Percentiles rank a stretch among this genome's conserved stretches.
phyloP scores from a whole-genome alignment of 2,888 invertebrate species.

The Dione vanillae region DNA sequence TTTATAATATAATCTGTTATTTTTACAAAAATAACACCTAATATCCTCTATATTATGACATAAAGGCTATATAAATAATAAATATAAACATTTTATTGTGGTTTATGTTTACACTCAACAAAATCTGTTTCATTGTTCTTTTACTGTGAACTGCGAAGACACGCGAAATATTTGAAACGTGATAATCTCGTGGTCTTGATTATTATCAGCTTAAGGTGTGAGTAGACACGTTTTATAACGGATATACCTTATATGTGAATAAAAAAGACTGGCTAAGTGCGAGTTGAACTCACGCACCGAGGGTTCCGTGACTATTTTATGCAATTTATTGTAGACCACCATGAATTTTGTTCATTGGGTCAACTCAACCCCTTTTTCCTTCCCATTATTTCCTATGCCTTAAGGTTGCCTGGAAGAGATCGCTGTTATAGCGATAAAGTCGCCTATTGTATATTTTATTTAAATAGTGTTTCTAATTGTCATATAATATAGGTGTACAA shows the following conservation, averaged over 20 bases:
- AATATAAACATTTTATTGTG: constrained; percentile 7
- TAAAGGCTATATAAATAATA: constrained; percentile 10
- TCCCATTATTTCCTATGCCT: too few species aligned
- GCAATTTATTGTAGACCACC: too few species aligned
- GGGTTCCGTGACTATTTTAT: too few species aligned
- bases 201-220: constrained; percentile 26
- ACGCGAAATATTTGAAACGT: constrained; percentile 29
- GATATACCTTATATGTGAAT: constrained; percentile 1
- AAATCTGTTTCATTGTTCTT: constrained; percentile 26
- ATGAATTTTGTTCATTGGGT: too few species aligned
- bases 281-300: too few species aligned
- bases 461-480: too few species aligned
- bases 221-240: constrained; percentile 23
- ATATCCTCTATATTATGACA: not conserved
- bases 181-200: not conserved
- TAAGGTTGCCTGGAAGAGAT: too few species aligned
- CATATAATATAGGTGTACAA: too few species aligned
- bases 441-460: too few species aligned
- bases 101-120: constrained; percentile 22
- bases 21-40: not conserved
- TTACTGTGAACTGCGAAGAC: constrained; percentile 20
- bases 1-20: too few species aligned
- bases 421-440: too few species aligned
- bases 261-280: not conserved
- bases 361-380: too few species aligned